Base-by-base conservation (phyloP, 2,888 invertebrate species). In the Andrena fulva region DNA sequence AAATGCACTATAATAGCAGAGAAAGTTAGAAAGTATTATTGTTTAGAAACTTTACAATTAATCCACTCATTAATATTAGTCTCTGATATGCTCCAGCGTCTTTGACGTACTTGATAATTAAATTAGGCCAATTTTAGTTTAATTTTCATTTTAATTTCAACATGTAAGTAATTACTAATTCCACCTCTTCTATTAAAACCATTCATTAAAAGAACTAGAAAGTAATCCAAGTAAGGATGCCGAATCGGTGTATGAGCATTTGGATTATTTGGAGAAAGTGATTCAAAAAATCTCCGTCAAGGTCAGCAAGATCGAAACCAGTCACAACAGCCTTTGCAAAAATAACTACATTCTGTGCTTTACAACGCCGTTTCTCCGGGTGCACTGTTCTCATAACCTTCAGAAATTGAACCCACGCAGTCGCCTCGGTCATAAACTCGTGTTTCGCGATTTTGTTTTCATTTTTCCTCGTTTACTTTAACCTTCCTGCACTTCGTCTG, bases 331-430 rank as follows among this genome's bases (percentile, higher is more conserved):
- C 70, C 70, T 82, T 82, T 80, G 82, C 80, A 90, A 91, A 91
- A 92, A 92, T 92, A 92, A 90, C 89, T 83, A 70, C 59, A 83
- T 71, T 84, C 72, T 74, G 72, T 84, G 72, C 89, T 91, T 89
- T 85, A 69, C 76, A 84, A 77, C 81, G 66, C 72, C 70, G 85
- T 84, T 87, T 62, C 72, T 60, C 27, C 73, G 88, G 85, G 92
- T 91, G 90, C 90, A 91, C 81, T 80, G 90, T 82, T 89, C 92
- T 85, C 73, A 56, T 89, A 88, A 89, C 91, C 92, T 92, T 91
- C 89, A 69, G 50, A 63, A 67, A 76, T 79, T 66, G 48, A 71
- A 48, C 85, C 80, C 77, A 85, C 84, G 80, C 85, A 68, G 24
- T 42, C 16, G 42, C 48, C 71, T 77, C 35, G n/a, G n/a, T 8